Base-by-base conservation (phyloP, 2,888 invertebrate species). In the Stegana nigrithorax region DNA sequence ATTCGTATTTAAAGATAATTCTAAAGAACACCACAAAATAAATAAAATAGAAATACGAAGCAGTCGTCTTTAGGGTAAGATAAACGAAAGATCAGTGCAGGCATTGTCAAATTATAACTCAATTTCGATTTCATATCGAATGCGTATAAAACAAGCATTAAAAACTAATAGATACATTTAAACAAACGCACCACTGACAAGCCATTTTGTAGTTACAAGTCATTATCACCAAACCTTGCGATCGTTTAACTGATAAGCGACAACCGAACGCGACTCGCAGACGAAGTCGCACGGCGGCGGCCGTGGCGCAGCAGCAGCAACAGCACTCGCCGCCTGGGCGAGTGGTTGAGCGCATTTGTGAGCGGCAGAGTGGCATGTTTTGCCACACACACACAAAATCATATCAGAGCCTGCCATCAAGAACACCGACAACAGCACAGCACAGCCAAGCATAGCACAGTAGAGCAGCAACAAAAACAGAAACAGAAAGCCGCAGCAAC, bases 201-300 rank as follows among this genome's bases (percentile, higher is more conserved):
- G 72, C 76, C 79, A 82, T 82, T 82, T 82, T 82, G 81, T 82
- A 78, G 75, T 75, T 78, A 82, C 83, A 82, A 78, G 75, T 79
- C 82, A 82, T 81, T 82, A 82, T 82, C 83, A 81, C 81, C 78
- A 74, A 72, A 67, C 67, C 57, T 67, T 64, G 69, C 70, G 82
- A 78, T 81, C 71, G 72, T 66, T 57, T 60, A 53, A 53, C 63
- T 71, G 74, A 73, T 72, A 78, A 81, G 71, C 67, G n/a, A n/a
- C n/a, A n/a, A n/a, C n/a, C n/a, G n/a, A n/a, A n/a, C 62, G 68
- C 47, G 27, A 44, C 29, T 47, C 55, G 56, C 12, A 58, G 42
- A 23, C 47, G 51, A n/a, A n/a, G n/a, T 4, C 14, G 27, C 3
- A 44, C 44, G 62, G 47, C 36, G 42, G 47, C 17, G 44, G 32